These are phyloP conservation scores for Neocloeon triangulifer DNA, from an alignment of 1,140 invertebrate species.

Conservation along the genomic window DNA sequence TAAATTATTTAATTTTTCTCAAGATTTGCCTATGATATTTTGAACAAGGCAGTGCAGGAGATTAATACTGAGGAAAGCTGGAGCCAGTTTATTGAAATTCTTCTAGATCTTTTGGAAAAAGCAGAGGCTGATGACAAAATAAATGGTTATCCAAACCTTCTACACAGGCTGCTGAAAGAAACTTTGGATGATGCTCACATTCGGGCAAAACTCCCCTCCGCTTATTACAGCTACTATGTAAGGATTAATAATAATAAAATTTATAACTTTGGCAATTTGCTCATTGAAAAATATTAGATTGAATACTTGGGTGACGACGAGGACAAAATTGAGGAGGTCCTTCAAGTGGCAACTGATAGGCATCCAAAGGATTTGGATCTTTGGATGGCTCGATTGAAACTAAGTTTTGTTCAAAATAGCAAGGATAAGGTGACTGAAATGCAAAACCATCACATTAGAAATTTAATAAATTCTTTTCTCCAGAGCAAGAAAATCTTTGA, in stretches of 20 bases:
- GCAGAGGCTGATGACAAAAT: no score
- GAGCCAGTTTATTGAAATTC: slow-evolving; percentile 23
- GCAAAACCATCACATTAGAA: neutral
- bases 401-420: neutral
- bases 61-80: slow-evolving; percentile 27
- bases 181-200: slow-evolving; percentile 20
- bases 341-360: slow-evolving; percentile 19
- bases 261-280: no score
- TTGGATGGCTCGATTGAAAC: slow-evolving; percentile 17
- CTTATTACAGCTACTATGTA: slow-evolving; percentile 26
- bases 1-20: no score
- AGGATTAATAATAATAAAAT: no score
- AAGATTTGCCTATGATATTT: slow-evolving; percentile 23
- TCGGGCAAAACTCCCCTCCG: slow-evolving; percentile 20
- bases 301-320: slow-evolving; percentile 10
- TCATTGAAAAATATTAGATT: no score
- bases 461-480: slow-evolving; percentile 1
- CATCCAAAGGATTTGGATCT: slow-evolving; percentile 19
- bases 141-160: slow-evolving; percentile 19
- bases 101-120: slow-evolving; percentile 22
- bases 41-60: slow-evolving; percentile 24
- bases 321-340: slow-evolving; percentile 17
- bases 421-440: no score
- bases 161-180: slow-evolving; percentile 21
- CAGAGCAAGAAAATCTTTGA: no score